Base-by-base conservation (phyloP, 2,113 vertebrate genomes). In the Rattus rattus region DNA sequence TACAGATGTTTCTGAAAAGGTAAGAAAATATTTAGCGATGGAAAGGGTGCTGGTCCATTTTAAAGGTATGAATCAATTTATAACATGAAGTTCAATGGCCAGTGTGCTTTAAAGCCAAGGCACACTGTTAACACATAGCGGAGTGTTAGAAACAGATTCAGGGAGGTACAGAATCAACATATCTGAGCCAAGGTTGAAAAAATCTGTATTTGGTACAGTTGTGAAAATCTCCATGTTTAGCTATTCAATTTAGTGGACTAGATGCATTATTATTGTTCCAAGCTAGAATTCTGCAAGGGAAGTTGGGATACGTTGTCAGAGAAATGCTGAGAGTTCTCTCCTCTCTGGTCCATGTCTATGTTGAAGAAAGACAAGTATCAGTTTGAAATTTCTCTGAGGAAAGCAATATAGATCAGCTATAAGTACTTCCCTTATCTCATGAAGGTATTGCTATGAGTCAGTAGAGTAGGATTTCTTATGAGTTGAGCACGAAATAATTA, bases 331-430 rank as follows among this genome's bases (percentile, higher is more conserved):
- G 9, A 30, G 26, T 43, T 56, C 39, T 86, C 12, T 67, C 7
- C 43, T 49, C 49, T 43, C 22, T n/a, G 22, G 47, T 10, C 16
- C 30, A n/a, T 12, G 11, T 26, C 33, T 14, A 73, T n/a, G 33
- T 77, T 75, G 80, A 69, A 91, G 36, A 22, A 80, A 77, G 52
- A 70, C 61, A 77, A 90, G 65, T 10, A 56, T 11, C 63, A 56
- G 7, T 86, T 80, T 80, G n/a, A 69, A 90, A 43, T 72, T 92
- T 92, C n/a, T 96, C 80, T 75, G 47, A 39, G 49, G 16, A 33
- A 59, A 88, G 65, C 8, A 75, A 39, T 28, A n/a, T 26, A 65
- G 30, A 59, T 87, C 73, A 49, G 30, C 22, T 67, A 75, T 90
- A 67, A 67, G 26, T 30, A 8, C 36, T 13, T 22, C 43, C 79